Conservation (phyloP, 2,888 invertebrate genomes). For the Acleris emargana region DNA sequence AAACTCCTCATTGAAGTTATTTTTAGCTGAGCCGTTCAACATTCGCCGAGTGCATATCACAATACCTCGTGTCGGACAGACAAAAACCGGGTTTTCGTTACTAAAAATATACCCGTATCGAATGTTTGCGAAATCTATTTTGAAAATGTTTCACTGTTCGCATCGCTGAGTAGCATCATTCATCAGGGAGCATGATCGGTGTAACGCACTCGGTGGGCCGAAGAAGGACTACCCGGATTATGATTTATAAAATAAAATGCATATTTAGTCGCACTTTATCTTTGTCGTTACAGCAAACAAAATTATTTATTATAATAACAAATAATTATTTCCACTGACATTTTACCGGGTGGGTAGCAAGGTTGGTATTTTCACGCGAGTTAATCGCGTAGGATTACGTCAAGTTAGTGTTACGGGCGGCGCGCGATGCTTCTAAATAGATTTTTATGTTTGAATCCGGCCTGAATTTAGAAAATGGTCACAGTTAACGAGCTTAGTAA, state of each 20-base stretch:
- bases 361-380: slow-evolving; percentile 36
- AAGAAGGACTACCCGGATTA: neutral
- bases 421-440: slow-evolving; percentile 49
- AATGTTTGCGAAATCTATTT: slow-evolving; percentile 83
- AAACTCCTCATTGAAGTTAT: slow-evolving; percentile 61
- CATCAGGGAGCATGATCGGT: slow-evolving; percentile 43
- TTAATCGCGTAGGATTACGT: slow-evolving; percentile 44
- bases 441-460: slow-evolving; percentile 28
- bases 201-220: slow-evolving; percentile 1
- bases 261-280: slow-evolving; percentile 1
- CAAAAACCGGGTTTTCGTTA: slow-evolving; percentile 79
- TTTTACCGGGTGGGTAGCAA: slow-evolving; percentile 48
- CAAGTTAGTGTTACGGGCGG: slow-evolving; percentile 41
- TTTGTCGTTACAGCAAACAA: slow-evolving; percentile 43
- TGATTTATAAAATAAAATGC: slow-evolving; percentile 18
- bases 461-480: slow-evolving; percentile 7
- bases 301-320: slow-evolving; percentile 8
- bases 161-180: slow-evolving; percentile 46
- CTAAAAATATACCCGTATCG: slow-evolving; percentile 81
- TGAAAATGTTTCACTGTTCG: slow-evolving; percentile 65
- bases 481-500: neutral
- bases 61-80: slow-evolving; percentile 68
- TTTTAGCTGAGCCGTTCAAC: slow-evolving; percentile 65
- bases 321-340: slow-evolving; percentile 42
- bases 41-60: slow-evolving; percentile 73